phyloP scores from a whole-genome alignment of 2,888 invertebrate species.

The Halocaridina rubra region DNA sequence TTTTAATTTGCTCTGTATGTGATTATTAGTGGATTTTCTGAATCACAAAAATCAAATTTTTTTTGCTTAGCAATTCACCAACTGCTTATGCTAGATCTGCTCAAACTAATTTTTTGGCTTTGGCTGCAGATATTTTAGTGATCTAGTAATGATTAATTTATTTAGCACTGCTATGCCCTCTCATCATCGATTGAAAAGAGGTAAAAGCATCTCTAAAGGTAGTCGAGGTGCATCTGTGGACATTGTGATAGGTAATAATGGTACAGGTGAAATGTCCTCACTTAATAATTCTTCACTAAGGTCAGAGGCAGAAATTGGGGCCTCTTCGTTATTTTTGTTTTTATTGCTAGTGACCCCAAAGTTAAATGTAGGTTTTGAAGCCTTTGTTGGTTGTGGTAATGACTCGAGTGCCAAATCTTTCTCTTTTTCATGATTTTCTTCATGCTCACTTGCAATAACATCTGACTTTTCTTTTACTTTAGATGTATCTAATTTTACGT shows the following conservation, averaged over 20 bases:
- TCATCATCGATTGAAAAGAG: slow-evolving; percentile 20
- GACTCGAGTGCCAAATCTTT: not conserved
- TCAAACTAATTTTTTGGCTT: too few species aligned
- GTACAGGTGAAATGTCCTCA: not conserved
- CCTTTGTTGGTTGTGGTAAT: not conserved
- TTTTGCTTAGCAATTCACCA: too few species aligned
- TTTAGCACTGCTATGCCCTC: too few species aligned
- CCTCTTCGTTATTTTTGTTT: not conserved
- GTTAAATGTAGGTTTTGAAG: slow-evolving; percentile 30
- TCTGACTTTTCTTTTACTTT: not conserved
- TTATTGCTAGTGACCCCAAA: not conserved
- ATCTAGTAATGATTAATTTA: too few species aligned
- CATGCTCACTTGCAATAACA: not conserved
- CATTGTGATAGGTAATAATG: slow-evolving; percentile 36
- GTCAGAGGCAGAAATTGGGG: slow-evolving; percentile 6
- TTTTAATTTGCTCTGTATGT: too few species aligned
- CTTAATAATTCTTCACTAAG: not conserved
- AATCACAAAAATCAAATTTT: too few species aligned
- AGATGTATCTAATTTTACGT: not conserved
- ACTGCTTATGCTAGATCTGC: too few species aligned
- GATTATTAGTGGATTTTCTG: too few species aligned
- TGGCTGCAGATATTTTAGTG: too few species aligned
- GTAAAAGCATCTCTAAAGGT: slow-evolving; percentile 37
- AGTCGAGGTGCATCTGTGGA: slow-evolving; percentile 32
- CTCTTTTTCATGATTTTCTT: not conserved